Conservation (phyloP, 2,797 vertebrate genomes). For the Gymnoscopelus microlampas region DNA sequence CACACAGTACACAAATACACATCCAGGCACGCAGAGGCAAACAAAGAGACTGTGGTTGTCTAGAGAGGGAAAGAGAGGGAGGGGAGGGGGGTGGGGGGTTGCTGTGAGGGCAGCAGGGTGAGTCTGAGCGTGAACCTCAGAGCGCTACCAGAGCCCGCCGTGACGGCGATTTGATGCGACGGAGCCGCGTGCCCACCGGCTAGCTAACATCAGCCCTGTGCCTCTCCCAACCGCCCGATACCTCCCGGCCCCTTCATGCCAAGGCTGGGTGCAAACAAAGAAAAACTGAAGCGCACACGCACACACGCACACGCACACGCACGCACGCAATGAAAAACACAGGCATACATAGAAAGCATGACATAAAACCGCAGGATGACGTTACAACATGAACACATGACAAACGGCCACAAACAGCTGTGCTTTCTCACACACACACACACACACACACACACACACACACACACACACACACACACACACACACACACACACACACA, state of each 20-base stretch:
- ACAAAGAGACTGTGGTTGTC: conserved; percentile 58
- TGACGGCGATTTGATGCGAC: conserved; percentile 80
- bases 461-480: too few species aligned
- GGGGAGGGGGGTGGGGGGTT: conserved; percentile 43
- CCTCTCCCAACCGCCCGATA: conserved; percentile 56
- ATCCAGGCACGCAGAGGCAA: conserved; percentile 39
- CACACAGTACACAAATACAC: conserved; percentile 31
- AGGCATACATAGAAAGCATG: conserved; percentile 27
- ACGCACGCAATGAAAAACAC: conserved; percentile 38
- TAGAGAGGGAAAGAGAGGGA: conserved; percentile 28
- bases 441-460: too few species aligned
- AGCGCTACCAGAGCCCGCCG: conserved; percentile 48
- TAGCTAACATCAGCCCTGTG: conserved; percentile 75
- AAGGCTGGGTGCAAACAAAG: conserved; percentile 72
- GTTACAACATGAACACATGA: not conserved
- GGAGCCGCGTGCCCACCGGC: conserved; percentile 73
- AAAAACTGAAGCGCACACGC: conserved; percentile 46
- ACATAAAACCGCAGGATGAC: conserved; percentile 27
- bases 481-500: too few species aligned
- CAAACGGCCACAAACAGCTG: too few species aligned
- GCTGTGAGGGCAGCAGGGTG: conserved; percentile 38
- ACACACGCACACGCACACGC: conserved; percentile 40
- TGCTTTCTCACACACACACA: too few species aligned
- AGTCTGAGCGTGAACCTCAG: conserved; percentile 42
- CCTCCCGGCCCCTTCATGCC: conserved; percentile 73